Evolutionary conservation across 2,888 invertebrate species (phyloP).

Genomic region (Nymphalis urticae): DNA sequence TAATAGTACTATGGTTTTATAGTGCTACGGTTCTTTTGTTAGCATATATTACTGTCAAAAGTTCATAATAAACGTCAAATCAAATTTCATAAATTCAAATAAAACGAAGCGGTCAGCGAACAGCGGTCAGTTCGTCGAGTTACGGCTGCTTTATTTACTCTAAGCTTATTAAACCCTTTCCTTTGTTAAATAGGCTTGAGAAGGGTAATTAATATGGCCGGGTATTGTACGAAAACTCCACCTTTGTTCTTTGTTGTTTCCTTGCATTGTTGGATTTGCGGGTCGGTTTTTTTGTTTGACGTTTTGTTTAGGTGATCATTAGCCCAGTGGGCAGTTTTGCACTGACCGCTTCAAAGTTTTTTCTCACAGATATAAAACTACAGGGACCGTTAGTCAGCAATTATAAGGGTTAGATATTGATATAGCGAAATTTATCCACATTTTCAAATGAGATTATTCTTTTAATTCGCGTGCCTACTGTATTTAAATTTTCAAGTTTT

Average conservation of each 20-base stretch:
- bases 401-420: constrained; percentile 1
- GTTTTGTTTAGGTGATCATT: constrained; percentile 74
- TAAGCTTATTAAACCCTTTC: constrained; percentile 79
- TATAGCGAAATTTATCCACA: neutral
- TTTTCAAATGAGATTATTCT: too few relatives aligned
- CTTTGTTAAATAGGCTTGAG: constrained; percentile 62
- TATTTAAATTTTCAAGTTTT: too few relatives aligned
- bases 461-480: too few relatives aligned
- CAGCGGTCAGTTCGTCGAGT: constrained; percentile 67
- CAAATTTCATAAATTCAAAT: constrained; percentile 54
- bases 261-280: constrained; percentile 59
- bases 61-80: constrained; percentile 61
- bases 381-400: constrained; percentile 55
- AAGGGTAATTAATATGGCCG: constrained; percentile 77
- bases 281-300: constrained; percentile 56
- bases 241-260: constrained; percentile 69
- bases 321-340: constrained; percentile 72
- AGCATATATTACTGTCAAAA: neutral
- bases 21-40: neutral
- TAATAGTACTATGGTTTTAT: neutral
- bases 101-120: constrained; percentile 53
- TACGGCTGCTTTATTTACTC: constrained; percentile 74
- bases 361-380: constrained; percentile 62
- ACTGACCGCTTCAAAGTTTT: constrained; percentile 62
- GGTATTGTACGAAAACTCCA: constrained; percentile 71